Conservation (phyloP, 53 echinoderm and acorn worm genomes). For the Henricia sp. region DNA sequence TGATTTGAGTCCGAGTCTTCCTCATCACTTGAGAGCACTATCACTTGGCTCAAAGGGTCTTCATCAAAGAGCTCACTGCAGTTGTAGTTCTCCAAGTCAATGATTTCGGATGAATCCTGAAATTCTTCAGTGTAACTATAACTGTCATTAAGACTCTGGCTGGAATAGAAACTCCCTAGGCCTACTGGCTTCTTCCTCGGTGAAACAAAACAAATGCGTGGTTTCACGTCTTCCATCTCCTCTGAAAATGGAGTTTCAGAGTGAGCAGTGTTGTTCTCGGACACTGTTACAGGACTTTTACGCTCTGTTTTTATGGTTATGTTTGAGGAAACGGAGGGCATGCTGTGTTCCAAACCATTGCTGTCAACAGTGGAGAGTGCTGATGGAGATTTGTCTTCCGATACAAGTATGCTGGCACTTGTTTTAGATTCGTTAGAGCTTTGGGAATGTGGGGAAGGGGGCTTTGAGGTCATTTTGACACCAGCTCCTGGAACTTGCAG, state of each 20-base stretch:
- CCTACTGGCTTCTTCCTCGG: background rate
- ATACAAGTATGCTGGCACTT: no score
- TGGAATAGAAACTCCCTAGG: background rate
- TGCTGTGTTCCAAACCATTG: background rate
- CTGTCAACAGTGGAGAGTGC: background rate
- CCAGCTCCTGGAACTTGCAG: background rate
- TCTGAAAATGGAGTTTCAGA: background rate
- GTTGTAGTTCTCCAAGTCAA: slow-evolving; percentile 49
- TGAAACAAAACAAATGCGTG: background rate
- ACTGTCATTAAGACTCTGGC: slow-evolving; percentile 1
- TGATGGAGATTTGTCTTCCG: background rate
- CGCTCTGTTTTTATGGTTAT: background rate
- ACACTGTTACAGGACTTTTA: background rate
- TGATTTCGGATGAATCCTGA: background rate
- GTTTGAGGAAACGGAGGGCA: background rate
- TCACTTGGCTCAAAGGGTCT: slow-evolving; percentile 24
- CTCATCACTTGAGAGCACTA: slow-evolving; percentile 28
- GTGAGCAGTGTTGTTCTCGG: background rate
- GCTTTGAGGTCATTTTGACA: background rate
- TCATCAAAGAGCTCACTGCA: slow-evolving; percentile 41
- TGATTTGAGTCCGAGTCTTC: background rate
- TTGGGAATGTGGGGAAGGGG: no score
- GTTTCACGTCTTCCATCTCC: slow-evolving; percentile 12
- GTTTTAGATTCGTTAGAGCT: no score
- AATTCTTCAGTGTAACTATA: slow-evolving; percentile 4